These are phyloP conservation scores for Chaetops frenatus DNA, from an alignment of 2,113 vertebrate species.

Conservation along the genomic window DNA sequence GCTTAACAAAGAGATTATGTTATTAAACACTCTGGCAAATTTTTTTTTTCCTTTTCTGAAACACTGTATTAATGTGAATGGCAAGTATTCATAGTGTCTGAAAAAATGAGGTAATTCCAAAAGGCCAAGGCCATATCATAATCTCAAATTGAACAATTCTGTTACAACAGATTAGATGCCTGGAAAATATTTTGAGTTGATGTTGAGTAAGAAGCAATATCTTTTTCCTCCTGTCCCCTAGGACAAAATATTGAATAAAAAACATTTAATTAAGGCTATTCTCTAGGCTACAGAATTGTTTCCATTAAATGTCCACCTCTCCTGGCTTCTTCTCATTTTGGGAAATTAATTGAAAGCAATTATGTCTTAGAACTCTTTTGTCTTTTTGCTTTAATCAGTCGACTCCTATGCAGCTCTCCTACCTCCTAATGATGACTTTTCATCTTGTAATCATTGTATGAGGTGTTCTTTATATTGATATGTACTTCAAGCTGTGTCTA, in stretches of 20 bases:
- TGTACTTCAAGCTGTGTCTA: background rate
- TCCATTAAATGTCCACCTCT: conserved; percentile 12
- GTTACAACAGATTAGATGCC: background rate
- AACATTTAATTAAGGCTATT: conserved; percentile 32
- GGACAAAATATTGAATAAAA: conserved; percentile 17
- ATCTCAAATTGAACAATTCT: background rate
- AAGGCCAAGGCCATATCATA: background rate
- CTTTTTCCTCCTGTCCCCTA: background rate
- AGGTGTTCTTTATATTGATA: background rate
- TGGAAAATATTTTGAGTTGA: background rate
- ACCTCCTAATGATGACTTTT: conserved; percentile 17
- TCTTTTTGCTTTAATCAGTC: conserved; percentile 16
- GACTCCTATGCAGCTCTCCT: background rate
- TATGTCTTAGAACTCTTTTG: conserved; percentile 2
- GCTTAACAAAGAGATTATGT: background rate
- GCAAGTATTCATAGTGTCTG: background rate
- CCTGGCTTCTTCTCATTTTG: conserved; percentile 24
- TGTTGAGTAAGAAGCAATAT: background rate
- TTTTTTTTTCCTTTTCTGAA: background rate
- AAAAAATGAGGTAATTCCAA: background rate
- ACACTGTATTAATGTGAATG: background rate
- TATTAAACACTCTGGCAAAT: background rate
- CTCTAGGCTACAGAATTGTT: conserved; percentile 5
- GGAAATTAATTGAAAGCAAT: conserved; percentile 51
- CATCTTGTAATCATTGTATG: background rate